Conservation (phyloP, 2,888 invertebrate genomes). For the Frankliniella fusca region DNA sequence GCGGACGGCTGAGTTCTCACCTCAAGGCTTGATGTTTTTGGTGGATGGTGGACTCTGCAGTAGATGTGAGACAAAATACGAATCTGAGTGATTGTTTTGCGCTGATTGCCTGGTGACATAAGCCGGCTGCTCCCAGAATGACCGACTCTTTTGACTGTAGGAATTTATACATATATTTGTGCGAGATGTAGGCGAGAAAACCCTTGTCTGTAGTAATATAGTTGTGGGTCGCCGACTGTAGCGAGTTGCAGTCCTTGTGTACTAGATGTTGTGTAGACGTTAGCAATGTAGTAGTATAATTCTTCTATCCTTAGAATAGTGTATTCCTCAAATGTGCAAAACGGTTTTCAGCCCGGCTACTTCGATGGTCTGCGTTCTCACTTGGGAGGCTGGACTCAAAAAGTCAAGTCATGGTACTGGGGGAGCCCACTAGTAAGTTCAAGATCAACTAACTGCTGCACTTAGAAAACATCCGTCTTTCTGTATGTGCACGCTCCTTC, state of each 20-base stretch:
- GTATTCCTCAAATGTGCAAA: not conserved
- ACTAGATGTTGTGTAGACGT: not conserved
- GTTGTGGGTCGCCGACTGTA: no score
- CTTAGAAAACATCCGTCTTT: constrained; percentile 1
- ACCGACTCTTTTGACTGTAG: no score
- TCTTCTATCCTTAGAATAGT: not conserved
- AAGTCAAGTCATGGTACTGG: constrained; percentile 96
- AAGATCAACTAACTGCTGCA: constrained; percentile 39
- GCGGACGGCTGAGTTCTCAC: no score
- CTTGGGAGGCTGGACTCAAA: constrained; percentile 94
- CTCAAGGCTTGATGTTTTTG: no score
- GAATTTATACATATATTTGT: no score
- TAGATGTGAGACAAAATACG: no score
- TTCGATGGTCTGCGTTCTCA: constrained; percentile 90
- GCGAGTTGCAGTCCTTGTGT: not conserved
- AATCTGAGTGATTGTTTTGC: no score
- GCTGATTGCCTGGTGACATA: no score
- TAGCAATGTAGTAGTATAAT: not conserved
- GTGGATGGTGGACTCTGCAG: no score
- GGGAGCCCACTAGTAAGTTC: constrained; percentile 94
- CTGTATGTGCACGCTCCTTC: not conserved
- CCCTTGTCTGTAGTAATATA: no score
- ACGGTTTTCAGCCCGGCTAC: constrained; percentile 76
- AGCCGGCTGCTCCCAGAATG: no score
- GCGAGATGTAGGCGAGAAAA: no score